Evolutionary conservation across 2,113 vertebrate genomes (phyloP).

Genomic region (Lampris megalopsis): DNA sequence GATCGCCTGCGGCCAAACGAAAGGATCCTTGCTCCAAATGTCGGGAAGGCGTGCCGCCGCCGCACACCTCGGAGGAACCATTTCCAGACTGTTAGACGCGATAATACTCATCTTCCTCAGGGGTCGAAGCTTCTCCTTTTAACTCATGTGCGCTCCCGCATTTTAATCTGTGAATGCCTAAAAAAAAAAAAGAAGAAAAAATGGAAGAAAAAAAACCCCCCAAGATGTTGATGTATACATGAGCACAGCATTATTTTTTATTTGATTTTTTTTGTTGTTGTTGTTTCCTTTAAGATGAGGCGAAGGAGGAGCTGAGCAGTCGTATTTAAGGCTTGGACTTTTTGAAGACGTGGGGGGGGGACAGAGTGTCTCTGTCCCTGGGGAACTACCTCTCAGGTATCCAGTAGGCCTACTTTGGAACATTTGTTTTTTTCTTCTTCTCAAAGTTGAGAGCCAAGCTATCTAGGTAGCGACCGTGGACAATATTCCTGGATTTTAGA

Average conservation of each 20-base stretch:
- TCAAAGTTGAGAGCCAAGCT: slow-evolving; percentile 71
- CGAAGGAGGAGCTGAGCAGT: slow-evolving; percentile 53
- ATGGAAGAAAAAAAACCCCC: background rate
- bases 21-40: slow-evolving; percentile 63
- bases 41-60: slow-evolving; percentile 48
- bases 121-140: slow-evolving; percentile 67
- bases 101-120: slow-evolving; percentile 80
- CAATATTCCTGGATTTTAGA: slow-evolving; percentile 64
- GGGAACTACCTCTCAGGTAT: slow-evolving; percentile 83
- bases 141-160: slow-evolving; percentile 57
- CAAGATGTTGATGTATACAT: background rate
- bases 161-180: slow-evolving; percentile 69
- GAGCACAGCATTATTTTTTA: slow-evolving; percentile 37
- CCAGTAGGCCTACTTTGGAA: slow-evolving; percentile 76
- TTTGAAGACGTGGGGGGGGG: slow-evolving; percentile 63
- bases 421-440: slow-evolving; percentile 43
- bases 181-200: slow-evolving; percentile 4
- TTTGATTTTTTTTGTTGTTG: background rate
- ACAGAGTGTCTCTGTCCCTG: slow-evolving; percentile 61
- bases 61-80: slow-evolving; percentile 75
- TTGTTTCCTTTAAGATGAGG: slow-evolving; percentile 25
- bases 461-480: slow-evolving; percentile 72
- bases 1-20: slow-evolving; percentile 71
- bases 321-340: slow-evolving; percentile 57
- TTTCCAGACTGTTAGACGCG: slow-evolving; percentile 77